A percentile compares a stretch with the other conserved stretches of the same genome.
Conservation (phyloP, 2,797 vertebrate species). For the Limosa lapponica region DNA sequence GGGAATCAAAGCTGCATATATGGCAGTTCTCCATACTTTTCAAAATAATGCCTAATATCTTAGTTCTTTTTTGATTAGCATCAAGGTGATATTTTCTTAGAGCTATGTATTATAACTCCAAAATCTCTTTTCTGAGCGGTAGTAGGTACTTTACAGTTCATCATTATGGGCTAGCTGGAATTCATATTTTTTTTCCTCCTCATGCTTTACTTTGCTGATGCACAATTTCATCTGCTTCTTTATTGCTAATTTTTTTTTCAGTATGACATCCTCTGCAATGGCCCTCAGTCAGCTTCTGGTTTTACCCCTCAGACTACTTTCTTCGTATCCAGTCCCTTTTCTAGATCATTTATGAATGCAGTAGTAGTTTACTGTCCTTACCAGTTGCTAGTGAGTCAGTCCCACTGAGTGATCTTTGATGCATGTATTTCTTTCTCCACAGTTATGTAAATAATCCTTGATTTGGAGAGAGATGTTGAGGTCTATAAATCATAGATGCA, state of each 20-base stretch:
- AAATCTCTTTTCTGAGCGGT: not conserved
- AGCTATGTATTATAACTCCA: not conserved
- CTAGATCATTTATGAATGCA: not conserved
- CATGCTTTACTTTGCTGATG: not conserved
- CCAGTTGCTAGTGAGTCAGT: not conserved
- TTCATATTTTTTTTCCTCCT: fast-evolving
- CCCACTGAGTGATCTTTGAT: not conserved
- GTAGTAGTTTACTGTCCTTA: not conserved
- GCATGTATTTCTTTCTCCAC: not conserved
- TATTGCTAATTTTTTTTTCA: not conserved
- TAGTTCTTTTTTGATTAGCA: not conserved
- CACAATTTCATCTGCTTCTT: not conserved
- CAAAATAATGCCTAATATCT: not conserved
- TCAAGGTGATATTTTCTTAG: not conserved
- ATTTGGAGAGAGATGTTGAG: not conserved
- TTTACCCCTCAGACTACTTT: not conserved
- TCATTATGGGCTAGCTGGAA: not conserved
- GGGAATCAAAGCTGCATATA: not conserved
- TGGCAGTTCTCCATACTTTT: not conserved
- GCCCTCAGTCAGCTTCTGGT: not conserved
- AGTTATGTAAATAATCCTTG: not conserved
- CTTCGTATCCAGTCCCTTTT: not conserved
- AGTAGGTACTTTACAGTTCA: not conserved
- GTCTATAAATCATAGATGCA: not conserved
- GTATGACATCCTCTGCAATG: not conserved